phyloP scores from a whole-genome alignment of 2,113 vertebrate species.

The Channa maculata region DNA sequence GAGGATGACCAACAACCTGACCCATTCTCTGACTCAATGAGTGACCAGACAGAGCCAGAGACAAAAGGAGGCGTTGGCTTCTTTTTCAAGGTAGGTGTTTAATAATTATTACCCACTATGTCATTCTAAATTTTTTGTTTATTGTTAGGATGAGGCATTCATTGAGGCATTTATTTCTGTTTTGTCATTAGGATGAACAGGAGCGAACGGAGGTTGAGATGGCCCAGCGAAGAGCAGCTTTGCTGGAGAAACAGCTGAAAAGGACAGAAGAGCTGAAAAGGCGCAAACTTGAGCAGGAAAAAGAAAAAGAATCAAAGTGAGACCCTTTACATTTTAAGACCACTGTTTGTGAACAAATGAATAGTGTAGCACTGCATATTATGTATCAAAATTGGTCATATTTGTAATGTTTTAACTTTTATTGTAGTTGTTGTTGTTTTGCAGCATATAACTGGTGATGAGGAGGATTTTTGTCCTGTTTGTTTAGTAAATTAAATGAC shows the following conservation, averaged over 20 bases:
- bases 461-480: slow-evolving; percentile 3
- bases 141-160: background rate
- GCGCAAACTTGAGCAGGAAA: slow-evolving; percentile 89
- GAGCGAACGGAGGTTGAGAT: slow-evolving; percentile 89
- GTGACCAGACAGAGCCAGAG: slow-evolving; percentile 83
- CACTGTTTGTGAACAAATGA: background rate
- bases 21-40: slow-evolving; percentile 82
- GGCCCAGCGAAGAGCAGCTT: slow-evolving; percentile 87
- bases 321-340: background rate
- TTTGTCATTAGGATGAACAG: slow-evolving; percentile 78
- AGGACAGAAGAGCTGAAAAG: slow-evolving; percentile 87
- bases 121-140: background rate
- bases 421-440: background rate
- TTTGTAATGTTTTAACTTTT: background rate
- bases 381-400: background rate
- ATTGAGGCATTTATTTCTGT: background rate
- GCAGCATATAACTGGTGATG: background rate
- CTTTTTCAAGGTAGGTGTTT: slow-evolving; percentile 86
- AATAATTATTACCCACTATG: background rate
- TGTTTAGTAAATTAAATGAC: background rate
- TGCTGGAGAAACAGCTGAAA: slow-evolving; percentile 91
- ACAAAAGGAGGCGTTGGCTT: slow-evolving; percentile 85
- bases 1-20: slow-evolving; percentile 79
- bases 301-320: slow-evolving; percentile 89
- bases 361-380: background rate